Evolutionary conservation across 2,797 vertebrate species (phyloP).

Genomic region (Anguilla anguilla): DNA sequence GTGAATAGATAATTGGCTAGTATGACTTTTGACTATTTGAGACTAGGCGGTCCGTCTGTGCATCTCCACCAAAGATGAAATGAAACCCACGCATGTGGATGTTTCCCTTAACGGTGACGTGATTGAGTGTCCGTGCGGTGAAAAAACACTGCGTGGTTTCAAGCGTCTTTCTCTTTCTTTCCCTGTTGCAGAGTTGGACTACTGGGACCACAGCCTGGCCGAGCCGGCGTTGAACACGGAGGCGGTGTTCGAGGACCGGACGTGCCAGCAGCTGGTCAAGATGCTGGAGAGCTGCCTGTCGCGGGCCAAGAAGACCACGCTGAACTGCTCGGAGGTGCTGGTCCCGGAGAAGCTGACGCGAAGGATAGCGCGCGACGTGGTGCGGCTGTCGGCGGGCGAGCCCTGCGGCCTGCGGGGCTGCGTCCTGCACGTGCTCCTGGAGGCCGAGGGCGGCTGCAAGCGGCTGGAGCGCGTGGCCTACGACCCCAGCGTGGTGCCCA

Average conservation of each 20-base stretch:
- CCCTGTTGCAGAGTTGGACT: conserved; percentile 72
- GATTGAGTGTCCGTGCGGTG: not conserved
- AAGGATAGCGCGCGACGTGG: conserved; percentile 77
- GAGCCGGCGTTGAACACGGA: conserved; percentile 70
- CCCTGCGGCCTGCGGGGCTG: conserved; percentile 86
- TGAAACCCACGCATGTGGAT: not conserved
- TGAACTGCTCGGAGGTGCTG: conserved; percentile 82
- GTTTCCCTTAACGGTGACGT: not conserved
- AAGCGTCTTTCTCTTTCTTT: not conserved
- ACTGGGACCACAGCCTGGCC: conserved; percentile 78
- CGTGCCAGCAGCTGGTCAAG: conserved; percentile 76
- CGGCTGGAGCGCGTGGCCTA: conserved; percentile 80
- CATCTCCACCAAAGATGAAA: not conserved
- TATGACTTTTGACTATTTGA: not conserved
- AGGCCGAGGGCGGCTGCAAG: conserved; percentile 78
- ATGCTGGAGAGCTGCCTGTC: conserved; percentile 84
- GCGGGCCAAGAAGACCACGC: conserved; percentile 79
- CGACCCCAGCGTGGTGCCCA: conserved; percentile 81
- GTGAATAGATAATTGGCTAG: not conserved
- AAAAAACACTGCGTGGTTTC: not conserved
- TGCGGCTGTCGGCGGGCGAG: conserved; percentile 78
- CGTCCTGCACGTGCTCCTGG: conserved; percentile 78
- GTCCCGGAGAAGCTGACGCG: conserved; percentile 82
- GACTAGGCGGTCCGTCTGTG: not conserved
- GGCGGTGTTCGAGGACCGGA: conserved; percentile 73